Evolutionary conservation across 2,888 invertebrate species (phyloP), one percentile per base, ranked within the genome.

Genomic region (Euproctis similis): DNA sequence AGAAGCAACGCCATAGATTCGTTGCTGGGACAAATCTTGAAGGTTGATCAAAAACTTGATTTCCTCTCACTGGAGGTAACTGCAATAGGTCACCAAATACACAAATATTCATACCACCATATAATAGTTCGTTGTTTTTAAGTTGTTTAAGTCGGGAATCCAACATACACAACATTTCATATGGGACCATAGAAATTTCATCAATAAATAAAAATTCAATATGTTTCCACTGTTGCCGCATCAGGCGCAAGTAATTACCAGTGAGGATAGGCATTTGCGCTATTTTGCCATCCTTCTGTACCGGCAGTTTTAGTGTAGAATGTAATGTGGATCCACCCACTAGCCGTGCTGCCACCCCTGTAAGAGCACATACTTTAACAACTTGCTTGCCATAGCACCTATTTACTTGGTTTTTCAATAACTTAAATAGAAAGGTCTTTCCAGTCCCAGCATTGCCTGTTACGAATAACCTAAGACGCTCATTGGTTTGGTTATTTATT

Each of bases 301-400:
- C n/a, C n/a, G n/a, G n/a, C n/a, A n/a, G n/a, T n/a, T n/a, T n/a
- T n/a, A 51, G 16, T 14, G 30, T 27, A 31, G 32, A 16, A 26
- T 51, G 46, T 21, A 31, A 3, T 9, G 22, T 31, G 8, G 38
- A 11, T 12, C 42, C 49, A 30, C 27, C 29, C 1, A 55, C 35
- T 20, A 56, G 38, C 7, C 46, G 28, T 4, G 59, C 57, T 34
- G 59, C 59, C 20, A 60, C 61, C 13, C 57, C 59, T 18, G 59
- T 60, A n/a, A 55, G 41, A 12, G 59, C 36, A 22, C 48, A 41
- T 1, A 53, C 46, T 42, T 50, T 49, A 14, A 50, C 19, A 5
- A 8, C 46, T 17, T 24, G 11, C 21, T 52, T 44, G 12, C 32
- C 39, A 26, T 52, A 47, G 22, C 47, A 52, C 28, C 47, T 24